These are phyloP conservation scores for Aythya baeri DNA, from an alignment of 2,113 vertebrate species.

Conservation along the genomic window DNA sequence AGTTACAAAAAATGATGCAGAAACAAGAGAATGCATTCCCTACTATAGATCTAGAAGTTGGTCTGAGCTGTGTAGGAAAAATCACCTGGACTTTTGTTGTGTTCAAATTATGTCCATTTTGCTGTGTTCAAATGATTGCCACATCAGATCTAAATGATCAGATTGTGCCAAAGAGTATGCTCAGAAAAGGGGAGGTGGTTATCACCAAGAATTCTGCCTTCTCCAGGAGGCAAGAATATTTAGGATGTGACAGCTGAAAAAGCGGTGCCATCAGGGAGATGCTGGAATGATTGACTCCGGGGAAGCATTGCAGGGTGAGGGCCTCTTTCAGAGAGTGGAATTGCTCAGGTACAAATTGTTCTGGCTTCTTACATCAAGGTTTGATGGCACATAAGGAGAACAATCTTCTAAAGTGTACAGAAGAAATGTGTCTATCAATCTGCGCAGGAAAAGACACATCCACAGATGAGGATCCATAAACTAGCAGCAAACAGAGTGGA, in stretches of 20 bases:
- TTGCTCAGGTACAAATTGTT: not conserved
- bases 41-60: not conserved
- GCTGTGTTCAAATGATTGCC: not conserved
- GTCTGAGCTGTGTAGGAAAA: not conserved
- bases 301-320: not conserved
- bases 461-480: not conserved
- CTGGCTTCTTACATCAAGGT: not conserved
- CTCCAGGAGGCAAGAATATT: not conserved
- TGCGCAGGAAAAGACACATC: not conserved
- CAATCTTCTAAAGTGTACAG: not conserved
- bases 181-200: not conserved
- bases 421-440: not conserved
- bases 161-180: not conserved
- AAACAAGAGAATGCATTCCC: not conserved
- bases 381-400: not conserved
- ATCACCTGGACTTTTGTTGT: rapidly evolving
- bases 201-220: not conserved
- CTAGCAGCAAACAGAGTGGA: not conserved
- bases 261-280: not conserved
- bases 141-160: not conserved
- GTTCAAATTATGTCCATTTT: not conserved
- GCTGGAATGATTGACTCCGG: not conserved
- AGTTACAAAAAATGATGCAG: not conserved
- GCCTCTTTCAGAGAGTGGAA: not conserved
- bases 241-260: not conserved